Percentiles rank a stretch among this genome's conserved stretches.
Evolutionary conservation across 2,888 invertebrate genomes (phyloP).

Genomic region (Meiosimyza decipiens): DNA sequence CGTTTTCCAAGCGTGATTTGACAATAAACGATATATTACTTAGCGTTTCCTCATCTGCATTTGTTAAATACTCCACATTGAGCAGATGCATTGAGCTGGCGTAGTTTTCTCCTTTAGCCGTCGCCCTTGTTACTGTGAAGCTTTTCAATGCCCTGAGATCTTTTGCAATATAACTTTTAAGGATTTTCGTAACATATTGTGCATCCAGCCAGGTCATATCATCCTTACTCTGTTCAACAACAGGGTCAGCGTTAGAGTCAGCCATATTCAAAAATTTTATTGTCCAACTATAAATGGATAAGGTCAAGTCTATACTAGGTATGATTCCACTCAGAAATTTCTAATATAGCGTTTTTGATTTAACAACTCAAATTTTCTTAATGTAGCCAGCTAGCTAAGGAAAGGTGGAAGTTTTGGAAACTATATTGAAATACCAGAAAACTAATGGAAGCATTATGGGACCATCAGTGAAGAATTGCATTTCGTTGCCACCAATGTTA

Average conservation of each 20-base stretch:
- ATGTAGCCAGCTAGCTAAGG: too few relatives aligned
- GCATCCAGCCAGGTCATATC: constrained; percentile 49
- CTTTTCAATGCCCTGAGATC: constrained; percentile 41
- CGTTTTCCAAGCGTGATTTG: constrained; percentile 53
- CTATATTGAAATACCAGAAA: too few relatives aligned
- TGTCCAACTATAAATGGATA: neutral
- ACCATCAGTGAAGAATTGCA: too few relatives aligned
- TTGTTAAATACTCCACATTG: constrained; percentile 43
- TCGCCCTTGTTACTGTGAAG: constrained; percentile 50
- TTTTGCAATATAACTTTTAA: constrained; percentile 45
- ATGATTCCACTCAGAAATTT: too few relatives aligned
- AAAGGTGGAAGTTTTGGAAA: too few relatives aligned
- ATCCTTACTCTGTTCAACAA: constrained; percentile 1
- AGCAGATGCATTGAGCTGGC: constrained; percentile 53
- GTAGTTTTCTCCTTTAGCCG: constrained; percentile 56
- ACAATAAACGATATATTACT: constrained; percentile 49
- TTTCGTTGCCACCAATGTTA: too few relatives aligned
- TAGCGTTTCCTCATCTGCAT: constrained; percentile 30
- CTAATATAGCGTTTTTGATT: too few relatives aligned
- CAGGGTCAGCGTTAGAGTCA: neutral
- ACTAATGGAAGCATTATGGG: too few relatives aligned
- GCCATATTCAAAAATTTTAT: constrained; percentile 34
- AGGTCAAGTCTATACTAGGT: neutral
- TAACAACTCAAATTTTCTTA: too few relatives aligned
- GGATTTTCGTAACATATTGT: constrained; percentile 49